Conservation (phyloP, 2,888 invertebrate species). For the Pseudolycoriella hygida region DNA sequence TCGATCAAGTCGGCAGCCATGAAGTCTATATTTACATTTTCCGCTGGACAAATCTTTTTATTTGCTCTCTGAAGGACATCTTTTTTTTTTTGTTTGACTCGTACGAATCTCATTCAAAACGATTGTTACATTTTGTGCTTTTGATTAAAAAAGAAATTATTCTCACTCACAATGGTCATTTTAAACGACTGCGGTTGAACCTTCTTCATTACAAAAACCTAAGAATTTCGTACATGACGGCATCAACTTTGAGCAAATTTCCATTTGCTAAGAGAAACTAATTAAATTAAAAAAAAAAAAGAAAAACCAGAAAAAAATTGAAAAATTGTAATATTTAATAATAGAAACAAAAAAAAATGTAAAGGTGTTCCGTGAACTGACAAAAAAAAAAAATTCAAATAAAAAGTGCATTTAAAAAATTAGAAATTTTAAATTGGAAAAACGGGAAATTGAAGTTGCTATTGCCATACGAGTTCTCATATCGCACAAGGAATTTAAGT, state of each 20-base stretch:
- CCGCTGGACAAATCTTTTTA: too few relatives aligned
- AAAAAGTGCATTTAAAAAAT: slow-evolving; percentile 1
- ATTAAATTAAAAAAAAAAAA: neutral
- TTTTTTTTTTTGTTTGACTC: too few relatives aligned
- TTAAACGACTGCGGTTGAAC: too few relatives aligned
- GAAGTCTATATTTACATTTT: too few relatives aligned
- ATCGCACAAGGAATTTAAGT: too few relatives aligned
- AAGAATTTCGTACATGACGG: neutral
- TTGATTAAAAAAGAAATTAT: too few relatives aligned
- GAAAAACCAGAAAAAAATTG: neutral
- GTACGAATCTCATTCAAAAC: too few relatives aligned
- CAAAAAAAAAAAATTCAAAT: neutral
- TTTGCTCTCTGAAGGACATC: too few relatives aligned
- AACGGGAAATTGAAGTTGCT: too few relatives aligned
- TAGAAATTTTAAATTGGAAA: neutral
- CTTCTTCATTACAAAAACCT: neutral
- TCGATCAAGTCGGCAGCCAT: neutral
- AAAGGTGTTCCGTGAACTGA: slow-evolving; percentile 1
- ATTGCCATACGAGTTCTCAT: too few relatives aligned
- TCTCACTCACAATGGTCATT: too few relatives aligned
- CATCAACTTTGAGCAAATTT: neutral
- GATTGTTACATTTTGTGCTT: too few relatives aligned
- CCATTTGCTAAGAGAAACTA: neutral
- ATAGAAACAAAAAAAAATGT: neutral
- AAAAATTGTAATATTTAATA: neutral